phyloP scores from a whole-genome alignment of 2,888 invertebrate species.

The Colostygia pectinataria region DNA sequence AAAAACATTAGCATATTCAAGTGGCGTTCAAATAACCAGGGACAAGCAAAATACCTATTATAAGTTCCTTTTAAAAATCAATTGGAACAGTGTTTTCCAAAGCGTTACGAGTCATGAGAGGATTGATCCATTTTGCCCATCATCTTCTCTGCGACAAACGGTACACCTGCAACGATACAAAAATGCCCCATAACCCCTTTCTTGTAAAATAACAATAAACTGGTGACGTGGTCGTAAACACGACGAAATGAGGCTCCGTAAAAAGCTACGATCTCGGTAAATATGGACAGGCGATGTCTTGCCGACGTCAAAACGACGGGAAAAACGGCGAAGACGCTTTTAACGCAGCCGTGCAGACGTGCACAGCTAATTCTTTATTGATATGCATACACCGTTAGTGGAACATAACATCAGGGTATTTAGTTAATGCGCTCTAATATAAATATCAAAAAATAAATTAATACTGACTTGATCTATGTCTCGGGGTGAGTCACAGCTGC shows the following conservation, averaged over 20 bases:
- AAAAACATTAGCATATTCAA: too few relatives aligned
- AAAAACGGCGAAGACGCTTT: conserved; percentile 55
- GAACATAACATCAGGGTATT: not conserved
- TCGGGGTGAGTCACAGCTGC: too few relatives aligned
- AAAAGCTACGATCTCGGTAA: conserved; percentile 76
- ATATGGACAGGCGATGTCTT: conserved; percentile 74
- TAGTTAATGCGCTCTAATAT: too few relatives aligned
- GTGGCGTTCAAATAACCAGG: too few relatives aligned
- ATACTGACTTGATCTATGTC: too few relatives aligned
- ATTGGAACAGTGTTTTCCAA: too few relatives aligned
- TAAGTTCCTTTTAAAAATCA: too few relatives aligned
- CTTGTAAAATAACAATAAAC: conserved; percentile 69
- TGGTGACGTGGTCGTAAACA: conserved; percentile 70
- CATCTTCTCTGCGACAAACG: conserved; percentile 12
- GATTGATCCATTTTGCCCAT: not conserved
- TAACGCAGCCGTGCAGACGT: conserved; percentile 42
- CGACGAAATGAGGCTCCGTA: conserved; percentile 62
- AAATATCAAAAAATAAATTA: not conserved
- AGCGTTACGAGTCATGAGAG: not conserved
- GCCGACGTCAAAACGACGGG: conserved; percentile 48
- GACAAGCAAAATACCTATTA: too few relatives aligned
- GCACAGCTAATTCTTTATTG: conserved; percentile 59
- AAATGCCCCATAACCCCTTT: conserved; percentile 70
- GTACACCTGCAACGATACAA: conserved; percentile 55
- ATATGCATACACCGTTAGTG: conserved; percentile 37